phyloP scores from a whole-genome alignment of 2,113 vertebrate genomes.

The Tetrax tetrax region DNA sequence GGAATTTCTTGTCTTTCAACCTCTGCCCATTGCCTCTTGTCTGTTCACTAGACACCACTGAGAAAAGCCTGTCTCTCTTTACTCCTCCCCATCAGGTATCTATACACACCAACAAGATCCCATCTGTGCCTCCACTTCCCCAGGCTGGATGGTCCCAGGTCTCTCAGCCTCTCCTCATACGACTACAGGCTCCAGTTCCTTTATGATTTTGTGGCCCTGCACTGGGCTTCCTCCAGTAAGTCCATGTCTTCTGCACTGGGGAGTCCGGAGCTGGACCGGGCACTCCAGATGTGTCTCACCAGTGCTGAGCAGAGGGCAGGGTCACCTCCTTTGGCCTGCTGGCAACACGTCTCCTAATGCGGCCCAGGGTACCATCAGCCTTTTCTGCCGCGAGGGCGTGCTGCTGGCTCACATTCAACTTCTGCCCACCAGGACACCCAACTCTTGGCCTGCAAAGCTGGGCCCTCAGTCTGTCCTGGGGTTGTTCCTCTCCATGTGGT shows the following conservation, averaged over 20 bases:
- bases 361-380: neutral
- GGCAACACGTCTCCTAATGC: neutral
- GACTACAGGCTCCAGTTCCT: rapidly evolving
- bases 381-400: rapidly evolving
- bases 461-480: neutral
- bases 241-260: rapidly evolving
- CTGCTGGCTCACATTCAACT: rapidly evolving
- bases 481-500: neutral
- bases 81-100: neutral
- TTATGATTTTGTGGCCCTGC: neutral
- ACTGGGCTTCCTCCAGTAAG: neutral
- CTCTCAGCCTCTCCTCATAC: neutral
- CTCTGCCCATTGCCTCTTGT: neutral
- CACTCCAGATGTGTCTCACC: neutral
- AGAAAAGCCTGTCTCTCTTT: neutral
- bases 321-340: rapidly evolving
- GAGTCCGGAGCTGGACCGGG: too few species aligned
- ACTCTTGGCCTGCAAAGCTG: neutral
- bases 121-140: neutral
- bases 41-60: neutral
- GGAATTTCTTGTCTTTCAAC: neutral
- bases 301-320: neutral
- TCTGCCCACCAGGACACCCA: neutral
- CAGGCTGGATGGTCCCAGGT: neutral
- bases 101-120: neutral